A percentile compares a stretch with the other conserved stretches of the same genome.
phyloP scores from a whole-genome alignment of 37 sponge, comb jelly and placozoan genomes.

The Oopsacas minuta region DNA sequence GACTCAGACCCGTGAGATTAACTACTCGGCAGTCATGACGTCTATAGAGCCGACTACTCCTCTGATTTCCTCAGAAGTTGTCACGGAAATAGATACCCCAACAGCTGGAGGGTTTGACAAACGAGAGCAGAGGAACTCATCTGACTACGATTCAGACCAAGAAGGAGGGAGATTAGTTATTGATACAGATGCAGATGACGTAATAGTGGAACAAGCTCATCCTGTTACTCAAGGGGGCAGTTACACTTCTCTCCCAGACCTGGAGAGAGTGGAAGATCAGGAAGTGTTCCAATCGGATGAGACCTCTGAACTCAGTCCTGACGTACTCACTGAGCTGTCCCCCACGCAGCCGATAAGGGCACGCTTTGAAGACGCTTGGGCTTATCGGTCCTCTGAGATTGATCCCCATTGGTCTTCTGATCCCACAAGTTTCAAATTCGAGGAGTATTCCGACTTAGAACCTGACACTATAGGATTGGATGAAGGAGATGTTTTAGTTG shows the following conservation, averaged over 20 bases:
- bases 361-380: background rate
- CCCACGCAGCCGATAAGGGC: background rate
- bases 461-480: background rate
- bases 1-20: background rate
- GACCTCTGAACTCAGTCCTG: background rate
- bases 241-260: background rate
- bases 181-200: background rate
- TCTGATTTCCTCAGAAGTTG: background rate
- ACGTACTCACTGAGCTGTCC: background rate
- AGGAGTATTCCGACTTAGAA: background rate
- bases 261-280: background rate
- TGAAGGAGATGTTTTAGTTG: background rate
- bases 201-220: background rate
- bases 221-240: background rate
- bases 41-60: background rate
- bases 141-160: background rate
- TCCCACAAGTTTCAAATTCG: background rate
- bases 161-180: background rate
- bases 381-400: background rate
- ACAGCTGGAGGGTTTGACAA: background rate
- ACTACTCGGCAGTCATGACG: background rate
- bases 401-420: background rate
- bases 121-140: background rate
- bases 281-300: conserved; percentile 6
- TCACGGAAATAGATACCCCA: background rate